Base-by-base conservation (phyloP, 2,113 vertebrate genomes). In the Catagonus wagneri region DNA sequence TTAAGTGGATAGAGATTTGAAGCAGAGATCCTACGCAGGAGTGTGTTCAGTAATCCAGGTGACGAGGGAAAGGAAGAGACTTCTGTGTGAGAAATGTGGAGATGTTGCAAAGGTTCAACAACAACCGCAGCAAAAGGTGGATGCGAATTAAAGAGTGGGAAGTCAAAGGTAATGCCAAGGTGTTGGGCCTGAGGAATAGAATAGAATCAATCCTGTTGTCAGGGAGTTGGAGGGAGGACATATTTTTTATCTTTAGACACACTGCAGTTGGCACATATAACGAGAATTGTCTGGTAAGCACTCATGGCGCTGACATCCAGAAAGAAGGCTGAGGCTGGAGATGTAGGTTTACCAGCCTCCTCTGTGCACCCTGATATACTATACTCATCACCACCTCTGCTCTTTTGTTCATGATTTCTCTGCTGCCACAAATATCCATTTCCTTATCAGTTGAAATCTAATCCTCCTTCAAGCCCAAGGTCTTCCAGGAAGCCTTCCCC, bases 221-320 rank as follows among this genome's bases (percentile, higher is more conserved):
- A 61, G 56, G 63, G 56, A 79, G 16, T 52, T 54, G 32, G 58
- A 34, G 7, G 39, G 22, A 50, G 22, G 22, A 85, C 79, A 84
- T 44, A 14, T 27, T 80, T 95, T 90, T 80, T 22, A 84, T 89
- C 74, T 78, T 72, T 89, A 89, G 65, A 66, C n/a, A 61, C 36
- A 54, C 12, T 74, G 16, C 66, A 52, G 89, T 78, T 85, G 79
- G n/a, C 66, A 80, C 7, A 15, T 61, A n/a, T 66, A 74, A 84
- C n/a, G 10, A 54, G 8, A 32, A 80, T 60, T 89, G 32, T 54
- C 16, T 19, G 29, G n/a, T 74, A 72, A 32, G 83, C 56, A 81
- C 94, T 94, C 72, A 81, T 34, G 75, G 32, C 12, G 6, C 58
- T 86, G 52, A 90, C 39, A 83, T 58, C 56, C 19, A 71, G 61